Evolutionary conservation across 2,888 invertebrate species (phyloP), one percentile per base, ranked within the genome.

Genomic region (Drosophila histrio): DNA sequence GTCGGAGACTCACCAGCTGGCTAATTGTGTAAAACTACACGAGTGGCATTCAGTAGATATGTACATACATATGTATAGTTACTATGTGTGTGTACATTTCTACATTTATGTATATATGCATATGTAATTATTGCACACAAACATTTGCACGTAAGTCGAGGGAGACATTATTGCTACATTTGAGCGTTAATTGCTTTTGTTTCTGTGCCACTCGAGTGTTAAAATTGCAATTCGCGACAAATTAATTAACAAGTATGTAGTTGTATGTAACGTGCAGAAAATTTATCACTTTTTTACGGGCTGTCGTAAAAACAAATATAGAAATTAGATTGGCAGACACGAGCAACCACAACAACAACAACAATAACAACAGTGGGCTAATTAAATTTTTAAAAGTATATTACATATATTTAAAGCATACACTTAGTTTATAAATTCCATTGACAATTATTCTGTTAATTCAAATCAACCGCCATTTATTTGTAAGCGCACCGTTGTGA

Each of bases 191-290:
- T 68, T 64, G 39, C 17, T 54, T 44, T 62, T 70, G 56, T 60
- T 50, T 54, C 44, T 57, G 41, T 62, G 50, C 15, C 26, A 52
- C 49, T 32, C 41, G 62, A 58, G 84, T 74, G 67, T 49, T 71
- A 83, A 79, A 80, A 77, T 56, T 64, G 58, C 60, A 53, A 30
- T 57, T 60, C 50, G 70, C 72, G 65, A 75, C 72, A 85, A 73
- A 79, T 73, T 69, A 79, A 79, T 82, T 85, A 85, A 47, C 70
- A 46, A 52, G 30, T 47, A 34, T 43, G 46, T n/a, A n/a, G n/a
- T n/a, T n/a, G n/a, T 43, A 61, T 47, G 54, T 60, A 73, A 72
- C 50, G 34, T 52, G 38, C 79, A 58, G 22, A 17, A 41, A 75
- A 60, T 62, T 66, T 63, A 6, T 58, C 57, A 79, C 65, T 63